Percentiles rank a stretch among this genome's conserved stretches.
Conservation (phyloP, 30 jellyfish, hydroid and myxozoan species). For the Aurelia coerulea region DNA sequence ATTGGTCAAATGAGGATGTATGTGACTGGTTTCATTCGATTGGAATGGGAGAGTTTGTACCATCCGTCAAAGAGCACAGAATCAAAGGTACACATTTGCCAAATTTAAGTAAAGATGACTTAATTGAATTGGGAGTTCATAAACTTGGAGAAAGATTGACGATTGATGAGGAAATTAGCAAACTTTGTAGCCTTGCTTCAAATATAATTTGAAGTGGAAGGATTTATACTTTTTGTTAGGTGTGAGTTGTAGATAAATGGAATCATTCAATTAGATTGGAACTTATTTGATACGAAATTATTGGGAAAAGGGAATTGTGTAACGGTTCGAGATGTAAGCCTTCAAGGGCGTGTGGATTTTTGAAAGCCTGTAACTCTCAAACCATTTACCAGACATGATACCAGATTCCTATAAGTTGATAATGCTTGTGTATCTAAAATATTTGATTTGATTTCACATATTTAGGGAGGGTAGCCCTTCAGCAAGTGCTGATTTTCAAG, state of each 20-base stretch:
- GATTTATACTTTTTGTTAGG: not conserved
- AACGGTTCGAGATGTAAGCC: too few species aligned
- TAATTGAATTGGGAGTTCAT: constrained; percentile 71
- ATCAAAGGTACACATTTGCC: constrained; percentile 82
- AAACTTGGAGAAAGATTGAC: constrained; percentile 93
- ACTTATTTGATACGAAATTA: too few species aligned
- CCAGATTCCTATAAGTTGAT: too few species aligned
- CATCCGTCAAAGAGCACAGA: constrained; percentile 60
- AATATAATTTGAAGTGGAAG: not conserved
- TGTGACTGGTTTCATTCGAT: constrained; percentile 70
- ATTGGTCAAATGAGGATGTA: constrained; percentile 82
- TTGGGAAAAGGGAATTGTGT: too few species aligned
- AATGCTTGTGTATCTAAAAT: too few species aligned
- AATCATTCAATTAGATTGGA: too few species aligned
- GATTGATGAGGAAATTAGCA: constrained; percentile 76
- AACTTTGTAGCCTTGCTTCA: constrained; percentile 11
- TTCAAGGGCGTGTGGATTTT: too few species aligned
- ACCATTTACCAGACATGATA: too few species aligned
- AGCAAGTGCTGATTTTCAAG: too few species aligned
- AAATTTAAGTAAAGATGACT: constrained; percentile 77
- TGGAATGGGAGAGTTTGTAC: constrained; percentile 53
- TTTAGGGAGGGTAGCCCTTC: too few species aligned
- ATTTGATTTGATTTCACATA: too few species aligned
- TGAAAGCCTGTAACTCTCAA: too few species aligned
- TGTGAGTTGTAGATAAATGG: not conserved